Conservation (phyloP, 2,888 invertebrate genomes). For the Patella caerulea region DNA sequence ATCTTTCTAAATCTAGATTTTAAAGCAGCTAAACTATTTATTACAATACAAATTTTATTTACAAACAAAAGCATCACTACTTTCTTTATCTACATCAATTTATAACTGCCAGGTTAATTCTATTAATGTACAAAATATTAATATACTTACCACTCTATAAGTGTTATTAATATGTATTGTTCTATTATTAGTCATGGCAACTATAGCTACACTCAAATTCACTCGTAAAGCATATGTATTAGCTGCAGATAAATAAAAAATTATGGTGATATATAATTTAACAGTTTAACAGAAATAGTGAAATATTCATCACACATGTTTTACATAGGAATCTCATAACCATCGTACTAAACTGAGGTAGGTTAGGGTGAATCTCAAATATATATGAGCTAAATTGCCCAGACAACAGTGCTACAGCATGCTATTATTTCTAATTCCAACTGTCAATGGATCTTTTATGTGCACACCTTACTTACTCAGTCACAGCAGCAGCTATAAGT, state of each 20-base stretch:
- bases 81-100: background rate
- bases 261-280: too few species aligned
- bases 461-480: too few species aligned
- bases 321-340: too few species aligned
- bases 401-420: too few species aligned
- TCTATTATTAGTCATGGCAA: slow-evolving; percentile 85
- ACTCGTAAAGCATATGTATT: slow-evolving; percentile 75
- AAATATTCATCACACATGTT: too few species aligned
- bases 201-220: slow-evolving; percentile 92
- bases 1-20: too few species aligned
- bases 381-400: too few species aligned
- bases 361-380: too few species aligned
- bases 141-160: slow-evolving; percentile 41
- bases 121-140: background rate
- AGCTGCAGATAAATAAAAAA: slow-evolving; percentile 46
- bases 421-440: too few species aligned
- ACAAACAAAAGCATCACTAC: background rate
- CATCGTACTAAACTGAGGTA: too few species aligned
- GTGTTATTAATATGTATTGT: slow-evolving; percentile 46
- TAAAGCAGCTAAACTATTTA: background rate
- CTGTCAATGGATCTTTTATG: too few species aligned
- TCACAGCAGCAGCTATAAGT: background rate
- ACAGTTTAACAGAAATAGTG: too few species aligned
- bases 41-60: background rate
- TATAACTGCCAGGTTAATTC: background rate